phyloP scores from a whole-genome alignment of 2,888 invertebrate species.

The Calameuta pallipes region DNA sequence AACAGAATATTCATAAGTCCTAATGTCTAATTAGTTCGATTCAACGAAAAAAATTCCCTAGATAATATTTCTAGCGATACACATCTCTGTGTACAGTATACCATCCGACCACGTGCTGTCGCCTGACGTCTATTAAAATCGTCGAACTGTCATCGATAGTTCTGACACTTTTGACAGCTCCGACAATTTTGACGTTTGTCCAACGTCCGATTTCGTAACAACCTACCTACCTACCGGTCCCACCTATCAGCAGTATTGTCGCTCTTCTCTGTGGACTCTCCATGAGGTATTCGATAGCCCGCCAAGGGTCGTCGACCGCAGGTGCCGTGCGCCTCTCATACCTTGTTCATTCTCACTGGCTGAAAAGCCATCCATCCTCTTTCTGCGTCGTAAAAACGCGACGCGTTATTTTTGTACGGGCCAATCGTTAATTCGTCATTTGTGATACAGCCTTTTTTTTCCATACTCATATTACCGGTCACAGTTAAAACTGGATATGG shows the following conservation, averaged over 20 bases:
- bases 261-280: slow-evolving; percentile 10
- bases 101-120: not conserved
- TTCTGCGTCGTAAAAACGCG: slow-evolving; percentile 4
- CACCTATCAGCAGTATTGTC: not conserved
- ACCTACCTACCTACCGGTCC: not conserved
- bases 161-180: not conserved
- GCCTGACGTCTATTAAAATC: not conserved
- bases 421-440: slow-evolving; percentile 7
- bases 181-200: not conserved
- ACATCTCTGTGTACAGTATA: not conserved
- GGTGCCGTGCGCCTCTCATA: slow-evolving; percentile 49
- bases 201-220: not conserved
- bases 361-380: slow-evolving; percentile 8
- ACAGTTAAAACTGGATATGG: not conserved
- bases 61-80: not conserved
- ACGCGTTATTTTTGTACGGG: not conserved
- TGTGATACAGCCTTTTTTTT: not conserved
- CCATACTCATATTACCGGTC: not conserved
- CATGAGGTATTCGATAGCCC: slow-evolving; percentile 57
- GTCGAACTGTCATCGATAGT: not conserved
- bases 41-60: not conserved
- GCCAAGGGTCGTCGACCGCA: slow-evolving; percentile 63
- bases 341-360: slow-evolving; percentile 28
- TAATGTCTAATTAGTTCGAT: not conserved
- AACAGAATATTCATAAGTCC: not conserved